These are phyloP conservation scores for Diarsia mendica DNA, from an alignment of 2,888 invertebrate species.

Conservation along the genomic window DNA sequence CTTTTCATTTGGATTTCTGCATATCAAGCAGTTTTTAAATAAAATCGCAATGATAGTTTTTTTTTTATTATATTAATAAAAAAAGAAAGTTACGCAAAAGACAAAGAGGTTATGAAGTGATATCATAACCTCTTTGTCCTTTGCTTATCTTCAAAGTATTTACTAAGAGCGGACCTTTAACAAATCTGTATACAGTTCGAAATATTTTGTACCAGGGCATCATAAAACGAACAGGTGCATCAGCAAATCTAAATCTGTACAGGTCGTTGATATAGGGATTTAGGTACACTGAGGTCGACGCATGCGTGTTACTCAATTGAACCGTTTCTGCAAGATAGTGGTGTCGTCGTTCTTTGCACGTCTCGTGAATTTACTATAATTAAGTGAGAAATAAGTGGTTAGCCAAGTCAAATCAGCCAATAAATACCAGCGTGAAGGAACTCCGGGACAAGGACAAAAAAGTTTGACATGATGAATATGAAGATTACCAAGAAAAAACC, in stretches of 20 bases:
- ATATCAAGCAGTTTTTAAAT: not conserved
- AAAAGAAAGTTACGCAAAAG: too few relatives aligned
- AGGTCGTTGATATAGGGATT: not conserved
- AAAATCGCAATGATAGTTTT: not conserved
- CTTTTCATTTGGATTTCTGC: too few relatives aligned
- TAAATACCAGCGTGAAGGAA: not conserved
- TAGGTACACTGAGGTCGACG: conserved; percentile 19
- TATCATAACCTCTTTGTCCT: not conserved
- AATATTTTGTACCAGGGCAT: conserved; percentile 23
- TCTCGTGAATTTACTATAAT: not conserved
- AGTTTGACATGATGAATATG: not conserved
- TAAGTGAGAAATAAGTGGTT: not conserved
- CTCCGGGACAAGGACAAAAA: not conserved
- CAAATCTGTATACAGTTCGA: not conserved
- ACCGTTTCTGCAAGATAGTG: conserved; percentile 37
- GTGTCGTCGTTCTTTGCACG: not conserved
- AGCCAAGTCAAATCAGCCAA: not conserved
- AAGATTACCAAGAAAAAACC: conserved; percentile 4
- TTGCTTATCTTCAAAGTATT: not conserved
- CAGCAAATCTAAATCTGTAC: conserved; percentile 2
- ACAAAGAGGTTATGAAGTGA: too few relatives aligned
- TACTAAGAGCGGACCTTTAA: not conserved
- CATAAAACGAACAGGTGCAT: conserved; percentile 7
- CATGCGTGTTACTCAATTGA: conserved; percentile 39
- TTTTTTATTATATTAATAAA: too few relatives aligned